phyloP scores from a whole-genome alignment of 1,140 invertebrate species.

The Bombyx mandarina region DNA sequence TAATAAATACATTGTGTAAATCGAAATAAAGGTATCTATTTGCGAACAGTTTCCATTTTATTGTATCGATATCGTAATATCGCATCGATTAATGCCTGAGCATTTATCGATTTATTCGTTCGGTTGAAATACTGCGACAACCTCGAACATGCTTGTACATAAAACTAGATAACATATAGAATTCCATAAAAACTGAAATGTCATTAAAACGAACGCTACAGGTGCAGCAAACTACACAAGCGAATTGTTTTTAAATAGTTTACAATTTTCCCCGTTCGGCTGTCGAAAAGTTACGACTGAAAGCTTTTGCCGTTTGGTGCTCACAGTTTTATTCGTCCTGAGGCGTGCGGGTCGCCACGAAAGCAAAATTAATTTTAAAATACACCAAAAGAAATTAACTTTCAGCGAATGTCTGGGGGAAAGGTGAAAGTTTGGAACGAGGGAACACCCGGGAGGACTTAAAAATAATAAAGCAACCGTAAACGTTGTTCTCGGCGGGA shows the following conservation, averaged over 20 bases:
- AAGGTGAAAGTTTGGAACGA: slow-evolving; percentile 59
- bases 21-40: too few species aligned
- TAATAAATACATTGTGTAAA: too few species aligned
- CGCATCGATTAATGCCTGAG: slow-evolving; percentile 12
- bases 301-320: slow-evolving; percentile 45
- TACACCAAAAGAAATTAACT: slow-evolving; percentile 70
- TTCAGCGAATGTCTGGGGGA: slow-evolving; percentile 39
- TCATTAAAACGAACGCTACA: too few species aligned
- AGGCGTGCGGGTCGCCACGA: slow-evolving; percentile 55
- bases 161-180: not conserved
- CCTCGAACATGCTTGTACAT: slow-evolving; percentile 14
- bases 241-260: not conserved
- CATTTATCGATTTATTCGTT: slow-evolving; percentile 26
- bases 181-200: slow-evolving; percentile 20
- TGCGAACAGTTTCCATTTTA: too few species aligned
- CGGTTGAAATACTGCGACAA: slow-evolving; percentile 27
- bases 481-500: slow-evolving; percentile 24
- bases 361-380: slow-evolving; percentile 69
- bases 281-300: slow-evolving; percentile 25
- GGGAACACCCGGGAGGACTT: slow-evolving; percentile 49
- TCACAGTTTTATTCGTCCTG: slow-evolving; percentile 42
- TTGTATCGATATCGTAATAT: not conserved
- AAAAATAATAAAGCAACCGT: slow-evolving; percentile 59
- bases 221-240: too few species aligned
- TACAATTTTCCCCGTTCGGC: slow-evolving; percentile 33